Evolutionary conservation across 53 echinoderm and acorn worm genomes (phyloP).

Genomic region (Echinometra lucunter): DNA sequence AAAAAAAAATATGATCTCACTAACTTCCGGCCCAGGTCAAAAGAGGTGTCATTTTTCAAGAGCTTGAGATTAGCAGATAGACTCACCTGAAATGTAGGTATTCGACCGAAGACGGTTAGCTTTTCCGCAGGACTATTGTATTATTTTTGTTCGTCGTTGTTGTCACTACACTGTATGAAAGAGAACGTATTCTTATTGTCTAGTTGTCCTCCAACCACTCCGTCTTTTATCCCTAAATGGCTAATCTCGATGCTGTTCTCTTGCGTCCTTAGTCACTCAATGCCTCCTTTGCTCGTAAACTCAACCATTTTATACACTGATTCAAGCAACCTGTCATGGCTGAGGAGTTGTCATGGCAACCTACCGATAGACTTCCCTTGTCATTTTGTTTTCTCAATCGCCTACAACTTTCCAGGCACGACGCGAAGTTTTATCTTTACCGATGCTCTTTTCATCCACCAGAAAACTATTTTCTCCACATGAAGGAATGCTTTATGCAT

Average conservation of each 20-base stretch:
- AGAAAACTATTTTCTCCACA: neutral
- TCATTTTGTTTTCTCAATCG: neutral
- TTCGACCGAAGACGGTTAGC: neutral
- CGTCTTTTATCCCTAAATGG: constrained; percentile 48
- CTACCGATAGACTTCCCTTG: neutral
- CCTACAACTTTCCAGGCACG: neutral
- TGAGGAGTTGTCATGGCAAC: constrained; percentile 46
- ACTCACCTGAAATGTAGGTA: constrained; percentile 11
- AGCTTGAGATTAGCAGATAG: neutral
- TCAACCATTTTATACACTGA: constrained; percentile 52
- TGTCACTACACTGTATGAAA: constrained; percentile 35
- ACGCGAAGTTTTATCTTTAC: neutral
- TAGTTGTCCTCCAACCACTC: constrained; percentile 48
- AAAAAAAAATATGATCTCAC: too few relatives aligned
- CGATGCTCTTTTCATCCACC: neutral
- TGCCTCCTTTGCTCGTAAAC: constrained; percentile 5
- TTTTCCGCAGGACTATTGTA: neutral
- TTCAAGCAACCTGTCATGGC: constrained; percentile 48
- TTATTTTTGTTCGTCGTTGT: neutral
- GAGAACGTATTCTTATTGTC: constrained; percentile 19
- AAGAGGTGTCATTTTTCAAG: neutral
- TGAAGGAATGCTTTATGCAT: neutral
- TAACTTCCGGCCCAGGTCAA: neutral
- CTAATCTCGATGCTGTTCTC: constrained; percentile 6
- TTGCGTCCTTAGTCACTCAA: constrained; percentile 21